phyloP scores from a whole-genome alignment of 2,888 invertebrate species.

The Lordiphosa andalusiaca region DNA sequence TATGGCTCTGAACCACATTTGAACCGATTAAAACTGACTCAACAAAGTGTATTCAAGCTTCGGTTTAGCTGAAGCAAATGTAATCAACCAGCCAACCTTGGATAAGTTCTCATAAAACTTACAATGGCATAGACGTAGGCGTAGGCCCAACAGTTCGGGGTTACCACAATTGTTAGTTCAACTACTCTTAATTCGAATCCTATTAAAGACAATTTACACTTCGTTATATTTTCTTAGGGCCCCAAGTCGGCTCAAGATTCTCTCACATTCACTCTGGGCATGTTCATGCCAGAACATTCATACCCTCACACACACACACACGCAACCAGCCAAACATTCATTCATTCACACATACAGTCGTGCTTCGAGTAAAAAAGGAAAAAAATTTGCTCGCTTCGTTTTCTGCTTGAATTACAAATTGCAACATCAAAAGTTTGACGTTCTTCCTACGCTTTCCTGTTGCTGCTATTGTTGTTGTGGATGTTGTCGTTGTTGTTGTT shows the following conservation, averaged over 20 bases:
- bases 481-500: neutral
- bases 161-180: constrained; percentile 1
- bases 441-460: constrained; percentile 55
- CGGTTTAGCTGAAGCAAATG: no score
- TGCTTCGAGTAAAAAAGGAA: constrained; percentile 24
- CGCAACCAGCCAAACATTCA: neutral
- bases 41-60: no score
- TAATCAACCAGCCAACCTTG: no score
- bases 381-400: constrained; percentile 73
- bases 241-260: constrained; percentile 33
- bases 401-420: constrained; percentile 78
- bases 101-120: no score
- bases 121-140: no score
- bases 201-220: neutral
- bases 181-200: neutral
- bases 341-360: constrained; percentile 16
- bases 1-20: no score
- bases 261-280: constrained; percentile 14
- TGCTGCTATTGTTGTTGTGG: neutral
- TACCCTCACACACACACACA: neutral
- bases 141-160: neutral
- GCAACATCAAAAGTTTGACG: constrained; percentile 78
- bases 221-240: constrained; percentile 28
- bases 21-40: no score
- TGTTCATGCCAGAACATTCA: constrained; percentile 2